A percentile compares a stretch with the other conserved stretches of the same genome.
Conservation (phyloP, 1,140 invertebrate genomes). For the Drosophila oshimai region DNA sequence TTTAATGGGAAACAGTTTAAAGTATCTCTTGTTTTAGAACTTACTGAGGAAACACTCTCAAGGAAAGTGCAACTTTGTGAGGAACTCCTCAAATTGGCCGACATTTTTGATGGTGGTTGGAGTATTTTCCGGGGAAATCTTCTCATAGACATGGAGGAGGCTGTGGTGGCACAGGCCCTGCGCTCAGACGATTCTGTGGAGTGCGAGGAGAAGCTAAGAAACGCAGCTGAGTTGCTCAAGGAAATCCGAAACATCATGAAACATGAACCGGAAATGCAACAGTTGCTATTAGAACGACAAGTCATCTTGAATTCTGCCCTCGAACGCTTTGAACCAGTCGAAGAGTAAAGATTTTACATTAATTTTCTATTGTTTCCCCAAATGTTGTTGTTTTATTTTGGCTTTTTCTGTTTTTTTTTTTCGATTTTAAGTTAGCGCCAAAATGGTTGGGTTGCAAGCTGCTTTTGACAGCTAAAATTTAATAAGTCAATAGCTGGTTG, state of each 20-base stretch:
- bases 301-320: constrained; percentile 33
- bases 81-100: constrained; percentile 86
- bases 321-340: constrained; percentile 27
- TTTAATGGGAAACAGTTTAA: too few relatives aligned
- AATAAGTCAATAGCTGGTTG: too few relatives aligned
- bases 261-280: constrained; percentile 55
- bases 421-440: too few relatives aligned
- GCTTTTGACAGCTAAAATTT: too few relatives aligned
- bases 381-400: not conserved
- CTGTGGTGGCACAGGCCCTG: constrained; percentile 84
- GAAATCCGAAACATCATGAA: constrained; percentile 64
- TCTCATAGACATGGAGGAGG: constrained; percentile 86
- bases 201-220: constrained; percentile 38
- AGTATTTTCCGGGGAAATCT: constrained; percentile 86
- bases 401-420: too few relatives aligned
- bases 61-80: constrained; percentile 87
- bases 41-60: constrained; percentile 84
- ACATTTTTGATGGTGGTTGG: constrained; percentile 86
- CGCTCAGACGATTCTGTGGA: constrained; percentile 43
- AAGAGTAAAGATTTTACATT: not conserved
- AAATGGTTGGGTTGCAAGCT: too few relatives aligned
- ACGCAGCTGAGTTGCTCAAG: constrained; percentile 30
- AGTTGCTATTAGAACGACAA: constrained; percentile 36
- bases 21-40: constrained; percentile 78
- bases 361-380: not conserved